phyloP scores from a whole-genome alignment of 1,140 invertebrate species.

The Bombyx mori region DNA sequence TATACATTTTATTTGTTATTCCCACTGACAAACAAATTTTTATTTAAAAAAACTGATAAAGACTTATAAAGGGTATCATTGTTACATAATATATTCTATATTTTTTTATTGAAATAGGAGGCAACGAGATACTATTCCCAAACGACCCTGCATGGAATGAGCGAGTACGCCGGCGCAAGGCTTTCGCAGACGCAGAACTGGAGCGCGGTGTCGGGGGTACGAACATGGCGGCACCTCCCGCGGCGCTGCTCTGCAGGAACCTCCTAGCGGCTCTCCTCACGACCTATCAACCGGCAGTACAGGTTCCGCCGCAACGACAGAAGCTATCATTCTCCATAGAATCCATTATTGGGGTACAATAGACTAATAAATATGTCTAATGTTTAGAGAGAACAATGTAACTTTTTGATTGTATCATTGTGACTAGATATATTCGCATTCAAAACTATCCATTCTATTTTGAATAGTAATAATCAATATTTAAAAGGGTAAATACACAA shows the following conservation, averaged over 20 bases:
- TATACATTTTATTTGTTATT: too few relatives aligned
- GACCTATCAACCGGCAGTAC: conserved; percentile 26
- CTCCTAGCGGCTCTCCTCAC: conserved; percentile 41
- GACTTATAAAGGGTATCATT: too few relatives aligned
- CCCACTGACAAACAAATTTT: too few relatives aligned
- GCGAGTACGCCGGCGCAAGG: conserved; percentile 68
- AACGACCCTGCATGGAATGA: conserved; percentile 55
- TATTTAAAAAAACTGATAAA: too few relatives aligned
- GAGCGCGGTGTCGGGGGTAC: conserved; percentile 39
- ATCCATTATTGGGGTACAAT: conserved; percentile 73
- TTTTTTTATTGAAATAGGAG: conserved; percentile 11
- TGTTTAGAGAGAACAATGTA: background rate
- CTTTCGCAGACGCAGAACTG: conserved; percentile 72
- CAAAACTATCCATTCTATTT: too few relatives aligned
- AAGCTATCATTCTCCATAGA: conserved; percentile 74
- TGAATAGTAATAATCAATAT: too few relatives aligned
- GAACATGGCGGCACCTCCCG: conserved; percentile 14
- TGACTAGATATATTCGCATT: too few relatives aligned
- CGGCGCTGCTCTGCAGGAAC: conserved; percentile 34
- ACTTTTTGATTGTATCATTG: too few relatives aligned
- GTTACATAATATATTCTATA: conserved; percentile 2
- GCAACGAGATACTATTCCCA: conserved; percentile 17
- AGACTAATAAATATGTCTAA: conserved; percentile 4
- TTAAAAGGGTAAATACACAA: too few relatives aligned
- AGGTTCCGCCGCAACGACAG: conserved; percentile 34